Percentiles rank a stretch among this genome's conserved stretches.
These are phyloP conservation scores for Bombyx mori DNA, from an alignment of 1,140 invertebrate genomes.

Conservation along the genomic window DNA sequence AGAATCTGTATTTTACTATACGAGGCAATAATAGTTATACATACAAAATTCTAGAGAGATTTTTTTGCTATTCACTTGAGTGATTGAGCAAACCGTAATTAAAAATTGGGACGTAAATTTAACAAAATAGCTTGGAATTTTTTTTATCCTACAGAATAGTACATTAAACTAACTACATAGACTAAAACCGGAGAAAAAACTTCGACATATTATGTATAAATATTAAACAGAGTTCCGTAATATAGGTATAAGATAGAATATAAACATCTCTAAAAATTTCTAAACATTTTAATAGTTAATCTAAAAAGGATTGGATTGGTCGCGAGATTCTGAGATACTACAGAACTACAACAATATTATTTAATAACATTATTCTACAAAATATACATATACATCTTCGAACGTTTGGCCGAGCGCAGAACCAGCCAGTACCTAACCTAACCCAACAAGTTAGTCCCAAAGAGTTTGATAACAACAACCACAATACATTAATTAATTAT, in stretches of 20 bases:
- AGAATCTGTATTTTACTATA: not conserved
- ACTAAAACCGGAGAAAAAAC: constrained; percentile 45
- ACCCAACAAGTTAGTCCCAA: too few species aligned
- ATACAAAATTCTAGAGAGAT: not conserved
- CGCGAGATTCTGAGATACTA: constrained; percentile 60
- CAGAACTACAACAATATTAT: constrained; percentile 49
- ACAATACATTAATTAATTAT: too few species aligned
- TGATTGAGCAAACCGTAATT: constrained; percentile 37
- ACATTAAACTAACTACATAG: constrained; percentile 34
- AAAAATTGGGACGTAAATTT: constrained; percentile 23
- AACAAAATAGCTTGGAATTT: constrained; percentile 7
- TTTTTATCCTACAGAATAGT: too few species aligned
- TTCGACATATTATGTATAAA: constrained; percentile 49
- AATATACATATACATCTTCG: constrained; percentile 46
- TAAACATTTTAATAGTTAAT: constrained; percentile 49
- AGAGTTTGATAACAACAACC: too few species aligned
- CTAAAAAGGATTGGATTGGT: constrained; percentile 64
- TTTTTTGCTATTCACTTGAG: constrained; percentile 23
- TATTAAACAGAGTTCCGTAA: constrained; percentile 55
- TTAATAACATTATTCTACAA: constrained; percentile 64
- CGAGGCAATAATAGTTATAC: not conserved
- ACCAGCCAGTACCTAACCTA: constrained; percentile 11
- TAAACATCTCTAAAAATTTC: constrained; percentile 45
- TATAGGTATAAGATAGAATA: constrained; percentile 54
- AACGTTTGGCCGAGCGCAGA: constrained; percentile 28